Percentiles rank a stretch among this genome's conserved stretches.
These are phyloP conservation scores for Anisognathus igniventris DNA, from an alignment of 2,797 vertebrate genomes.

Conservation along the genomic window DNA sequence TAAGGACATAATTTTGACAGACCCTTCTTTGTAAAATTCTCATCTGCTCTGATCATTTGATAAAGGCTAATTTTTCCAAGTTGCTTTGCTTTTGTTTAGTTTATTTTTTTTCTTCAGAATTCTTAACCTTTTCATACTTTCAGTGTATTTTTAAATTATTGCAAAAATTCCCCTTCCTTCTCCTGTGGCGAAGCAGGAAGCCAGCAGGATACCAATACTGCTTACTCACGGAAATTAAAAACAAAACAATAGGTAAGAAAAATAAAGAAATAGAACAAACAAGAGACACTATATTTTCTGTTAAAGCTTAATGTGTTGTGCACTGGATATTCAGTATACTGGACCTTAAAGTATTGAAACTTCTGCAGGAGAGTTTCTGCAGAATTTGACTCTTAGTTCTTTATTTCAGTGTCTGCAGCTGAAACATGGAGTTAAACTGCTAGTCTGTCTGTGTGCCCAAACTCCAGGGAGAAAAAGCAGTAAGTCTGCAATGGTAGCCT, in stretches of 20 bases:
- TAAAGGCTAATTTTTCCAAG: not conserved
- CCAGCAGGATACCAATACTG: conserved; percentile 63
- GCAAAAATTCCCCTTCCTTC: conserved; percentile 59
- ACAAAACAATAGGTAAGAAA: conserved; percentile 63
- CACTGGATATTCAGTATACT: not conserved
- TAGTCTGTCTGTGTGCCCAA: not conserved
- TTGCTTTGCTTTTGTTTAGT: not conserved
- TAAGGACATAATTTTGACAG: not conserved
- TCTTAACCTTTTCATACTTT: conserved; percentile 47
- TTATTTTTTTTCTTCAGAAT: not conserved
- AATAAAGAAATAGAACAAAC: conserved; percentile 58
- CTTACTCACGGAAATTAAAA: conserved; percentile 58
- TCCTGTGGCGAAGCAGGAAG: conserved; percentile 56
- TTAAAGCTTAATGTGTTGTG: not conserved
- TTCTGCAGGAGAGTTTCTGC: not conserved
- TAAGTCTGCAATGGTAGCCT: not conserved
- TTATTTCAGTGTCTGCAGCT: not conserved
- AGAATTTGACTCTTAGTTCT: not conserved
- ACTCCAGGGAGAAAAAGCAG: not conserved
- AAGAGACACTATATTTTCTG: not conserved
- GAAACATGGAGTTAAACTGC: not conserved
- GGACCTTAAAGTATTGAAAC: not conserved
- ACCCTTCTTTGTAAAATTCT: not conserved
- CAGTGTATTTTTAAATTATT: conserved; percentile 58
- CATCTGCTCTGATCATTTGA: not conserved